A percentile compares a stretch with the other conserved stretches of the same genome.
phyloP scores from a whole-genome alignment of 2,888 invertebrate genomes.

The Apodemia mormo region DNA sequence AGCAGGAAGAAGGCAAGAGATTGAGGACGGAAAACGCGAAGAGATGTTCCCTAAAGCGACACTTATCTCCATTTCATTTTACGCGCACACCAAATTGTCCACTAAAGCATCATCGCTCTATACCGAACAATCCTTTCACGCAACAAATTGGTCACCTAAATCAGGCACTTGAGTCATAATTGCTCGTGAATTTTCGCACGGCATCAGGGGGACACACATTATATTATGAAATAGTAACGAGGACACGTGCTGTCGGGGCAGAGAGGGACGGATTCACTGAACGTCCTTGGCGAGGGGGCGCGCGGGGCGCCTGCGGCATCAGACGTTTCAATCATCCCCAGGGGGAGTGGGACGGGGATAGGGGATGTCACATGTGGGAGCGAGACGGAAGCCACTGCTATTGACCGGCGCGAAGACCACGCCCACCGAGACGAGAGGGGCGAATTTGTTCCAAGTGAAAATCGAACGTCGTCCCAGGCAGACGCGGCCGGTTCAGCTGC shows the following conservation, averaged over 20 bases:
- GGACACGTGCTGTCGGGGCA: conserved; percentile 80
- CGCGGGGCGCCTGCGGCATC: conserved; percentile 81
- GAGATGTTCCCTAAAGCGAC: conserved; percentile 62
- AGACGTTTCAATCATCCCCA: conserved; percentile 82
- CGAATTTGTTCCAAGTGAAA: conserved; percentile 78
- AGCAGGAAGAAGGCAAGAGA: conserved; percentile 63
- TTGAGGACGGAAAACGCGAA: conserved; percentile 75
- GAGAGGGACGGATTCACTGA: conserved; percentile 82
- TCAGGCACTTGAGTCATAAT: conserved; percentile 80
- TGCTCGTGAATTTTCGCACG: conserved; percentile 79
- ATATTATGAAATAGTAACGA: conserved; percentile 77
- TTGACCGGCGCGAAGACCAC: conserved; percentile 80
- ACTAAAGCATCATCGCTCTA: conserved; percentile 56
- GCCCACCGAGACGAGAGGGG: conserved; percentile 79
- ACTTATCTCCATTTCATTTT: conserved; percentile 78
- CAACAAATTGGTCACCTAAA: conserved; percentile 63
- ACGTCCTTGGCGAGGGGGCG: conserved; percentile 80
- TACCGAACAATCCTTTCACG: conserved; percentile 66
- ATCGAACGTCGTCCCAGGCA: conserved; percentile 80
- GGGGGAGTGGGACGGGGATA: conserved; percentile 61
- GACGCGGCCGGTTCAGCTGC: conserved; percentile 69
- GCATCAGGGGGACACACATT: conserved; percentile 68
- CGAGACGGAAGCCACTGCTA: conserved; percentile 70
- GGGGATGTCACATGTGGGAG: conserved; percentile 47
- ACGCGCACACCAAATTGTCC: conserved; percentile 64